A percentile compares a stretch with the other conserved stretches of the same genome.
These are phyloP conservation scores for Dryobotodes eremita DNA, from an alignment of 2,888 invertebrate species.

Conservation along the genomic window DNA sequence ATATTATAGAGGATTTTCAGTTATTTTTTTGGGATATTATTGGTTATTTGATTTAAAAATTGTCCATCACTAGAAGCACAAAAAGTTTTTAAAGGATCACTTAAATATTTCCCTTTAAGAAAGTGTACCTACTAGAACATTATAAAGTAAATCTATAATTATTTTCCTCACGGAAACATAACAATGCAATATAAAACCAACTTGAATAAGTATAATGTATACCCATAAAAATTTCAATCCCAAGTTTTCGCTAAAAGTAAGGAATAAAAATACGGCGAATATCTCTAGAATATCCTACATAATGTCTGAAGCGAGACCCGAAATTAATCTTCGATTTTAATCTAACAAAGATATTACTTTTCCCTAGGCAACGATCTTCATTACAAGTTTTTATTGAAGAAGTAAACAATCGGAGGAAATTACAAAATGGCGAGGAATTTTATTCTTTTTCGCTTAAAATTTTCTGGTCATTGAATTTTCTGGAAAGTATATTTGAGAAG, in stretches of 20 bases:
- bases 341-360: conserved; percentile 61
- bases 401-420: conserved; percentile 47
- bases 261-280: conserved; percentile 43
- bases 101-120: background rate
- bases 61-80: background rate
- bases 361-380: conserved; percentile 52
- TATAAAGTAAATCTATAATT: background rate
- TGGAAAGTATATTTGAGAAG: background rate
- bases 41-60: background rate
- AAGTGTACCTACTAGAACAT: background rate
- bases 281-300: too few species aligned
- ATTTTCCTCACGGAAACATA: background rate
- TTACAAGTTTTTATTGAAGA: conserved; percentile 57
- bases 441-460: conserved; percentile 5
- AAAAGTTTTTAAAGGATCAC: background rate
- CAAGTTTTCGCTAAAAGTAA: conserved; percentile 11
- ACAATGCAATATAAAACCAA: conserved; percentile 12
- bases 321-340: conserved; percentile 64
- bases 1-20: too few species aligned
- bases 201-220: conserved; percentile 20
- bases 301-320: conserved; percentile 24
- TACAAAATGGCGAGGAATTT: conserved; percentile 17
- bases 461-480: conserved; percentile 3
- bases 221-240: conserved; percentile 40
- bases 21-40: too few species aligned